phyloP scores from a whole-genome alignment of 2,113 vertebrate species.

The Petromus typicus region DNA sequence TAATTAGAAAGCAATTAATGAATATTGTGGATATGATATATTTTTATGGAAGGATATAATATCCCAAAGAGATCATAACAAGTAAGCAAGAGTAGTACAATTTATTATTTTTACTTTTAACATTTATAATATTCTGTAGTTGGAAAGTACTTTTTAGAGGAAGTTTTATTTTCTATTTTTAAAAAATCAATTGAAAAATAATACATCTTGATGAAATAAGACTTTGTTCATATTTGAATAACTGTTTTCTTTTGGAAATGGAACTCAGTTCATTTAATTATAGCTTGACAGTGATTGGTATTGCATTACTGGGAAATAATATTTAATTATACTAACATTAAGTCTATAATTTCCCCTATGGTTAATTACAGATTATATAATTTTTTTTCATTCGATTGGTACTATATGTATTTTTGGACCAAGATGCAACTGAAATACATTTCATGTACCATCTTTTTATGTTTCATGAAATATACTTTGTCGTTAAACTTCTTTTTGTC shows the following conservation, averaged over 20 bases:
- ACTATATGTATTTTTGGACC: constrained; percentile 25
- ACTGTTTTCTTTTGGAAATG: constrained; percentile 32
- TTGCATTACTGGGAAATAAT: constrained; percentile 13
- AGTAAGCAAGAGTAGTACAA: constrained; percentile 13
- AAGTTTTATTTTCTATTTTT: constrained; percentile 32
- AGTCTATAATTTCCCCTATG: constrained; percentile 10
- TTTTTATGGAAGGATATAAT: constrained; percentile 30
- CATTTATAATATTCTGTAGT: neutral
- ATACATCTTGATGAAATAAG: neutral
- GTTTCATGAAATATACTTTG: constrained; percentile 30
- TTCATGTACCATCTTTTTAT: constrained; percentile 40
- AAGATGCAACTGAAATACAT: constrained; percentile 16
- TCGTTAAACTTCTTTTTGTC: constrained; percentile 34
- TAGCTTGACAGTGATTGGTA: constrained; percentile 24
- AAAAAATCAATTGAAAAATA: constrained; percentile 32
- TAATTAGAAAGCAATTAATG: neutral
- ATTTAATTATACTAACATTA: constrained; percentile 24
- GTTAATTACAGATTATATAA: constrained; percentile 26
- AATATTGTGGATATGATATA: neutral
- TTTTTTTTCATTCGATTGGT: constrained; percentile 6
- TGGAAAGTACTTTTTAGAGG: constrained; percentile 51
- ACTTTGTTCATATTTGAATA: constrained; percentile 35
- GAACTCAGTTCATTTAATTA: constrained; percentile 2
- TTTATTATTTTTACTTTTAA: constrained; percentile 7
- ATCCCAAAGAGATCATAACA: neutral